Evolutionary conservation across 2,888 invertebrate genomes (phyloP).

Genomic region (Erebia epiphron): DNA sequence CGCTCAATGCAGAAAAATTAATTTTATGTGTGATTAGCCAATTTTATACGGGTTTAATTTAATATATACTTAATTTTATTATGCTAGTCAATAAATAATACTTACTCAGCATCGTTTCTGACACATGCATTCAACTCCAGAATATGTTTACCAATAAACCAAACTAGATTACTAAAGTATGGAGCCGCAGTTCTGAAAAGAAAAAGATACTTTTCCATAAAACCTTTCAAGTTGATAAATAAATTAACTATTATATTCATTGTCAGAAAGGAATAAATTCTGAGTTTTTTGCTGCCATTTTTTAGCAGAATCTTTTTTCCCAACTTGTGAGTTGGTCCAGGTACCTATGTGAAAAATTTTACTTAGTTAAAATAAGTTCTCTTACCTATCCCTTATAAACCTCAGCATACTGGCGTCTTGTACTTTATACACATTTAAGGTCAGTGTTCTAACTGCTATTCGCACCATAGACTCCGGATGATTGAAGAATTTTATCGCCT

Average conservation of each 20-base stretch:
- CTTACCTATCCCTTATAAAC: slow-evolving; percentile 93
- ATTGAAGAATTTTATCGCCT: slow-evolving; percentile 99
- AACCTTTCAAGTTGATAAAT: neutral
- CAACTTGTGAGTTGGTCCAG: no score
- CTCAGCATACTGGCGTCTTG: slow-evolving; percentile 97
- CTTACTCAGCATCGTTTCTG: slow-evolving; percentile 97
- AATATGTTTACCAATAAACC: slow-evolving; percentile 99
- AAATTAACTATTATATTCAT: no score
- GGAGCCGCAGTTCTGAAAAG: slow-evolving; percentile 93
- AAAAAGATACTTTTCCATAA: neutral
- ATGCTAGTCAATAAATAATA: slow-evolving; percentile 1
- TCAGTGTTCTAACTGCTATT: slow-evolving; percentile 98
- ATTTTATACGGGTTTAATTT: no score
- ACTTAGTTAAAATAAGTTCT: neutral
- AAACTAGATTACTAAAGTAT: slow-evolving; percentile 99
- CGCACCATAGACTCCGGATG: slow-evolving; percentile 99
- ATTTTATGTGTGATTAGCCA: no score
- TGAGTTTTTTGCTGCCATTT: no score
- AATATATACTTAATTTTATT: no score
- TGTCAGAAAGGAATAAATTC: no score
- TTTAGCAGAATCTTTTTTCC: no score
- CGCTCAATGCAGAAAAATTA: no score
- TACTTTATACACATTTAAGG: slow-evolving; percentile 97
- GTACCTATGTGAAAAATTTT: no score
- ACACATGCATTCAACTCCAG: slow-evolving; percentile 97